Percentiles rank a stretch among this genome's conserved stretches.
phyloP scores from a whole-genome alignment of 2,797 vertebrate species.

The Xenopus petersii region DNA sequence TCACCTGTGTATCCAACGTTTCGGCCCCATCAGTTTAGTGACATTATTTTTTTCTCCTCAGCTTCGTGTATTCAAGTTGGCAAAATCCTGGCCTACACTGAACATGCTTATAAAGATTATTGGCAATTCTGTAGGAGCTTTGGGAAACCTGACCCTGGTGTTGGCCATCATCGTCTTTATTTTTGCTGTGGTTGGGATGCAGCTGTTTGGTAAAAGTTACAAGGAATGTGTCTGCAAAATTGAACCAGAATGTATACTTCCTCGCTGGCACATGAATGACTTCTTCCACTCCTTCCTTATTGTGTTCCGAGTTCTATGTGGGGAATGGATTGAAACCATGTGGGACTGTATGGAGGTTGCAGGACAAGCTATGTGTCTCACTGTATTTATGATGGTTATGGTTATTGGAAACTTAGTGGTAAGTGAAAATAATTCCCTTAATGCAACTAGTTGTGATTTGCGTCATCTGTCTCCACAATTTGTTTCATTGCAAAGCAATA shows the following conservation, averaged over 20 bases:
- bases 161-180: slow-evolving; percentile 96
- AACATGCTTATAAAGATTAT: slow-evolving; percentile 97
- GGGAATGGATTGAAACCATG: slow-evolving; percentile 99
- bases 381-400: slow-evolving; percentile 96
- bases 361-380: slow-evolving; percentile 81
- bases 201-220: slow-evolving; percentile 90
- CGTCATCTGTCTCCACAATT: no score
- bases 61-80: slow-evolving; percentile 95
- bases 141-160: slow-evolving; percentile 92
- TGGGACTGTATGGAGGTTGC: slow-evolving; percentile 97
- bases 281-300: slow-evolving; percentile 96
- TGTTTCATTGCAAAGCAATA: no score
- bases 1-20: no score
- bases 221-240: slow-evolving; percentile 81
- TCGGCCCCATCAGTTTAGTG: not conserved
- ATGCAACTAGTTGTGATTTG: no score
- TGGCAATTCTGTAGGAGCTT: slow-evolving; percentile 89
- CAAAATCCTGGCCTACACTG: slow-evolving; percentile 95
- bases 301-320: slow-evolving; percentile 92
- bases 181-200: slow-evolving; percentile 96
- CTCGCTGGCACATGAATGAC: slow-evolving; percentile 93
- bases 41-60: slow-evolving; percentile 54
- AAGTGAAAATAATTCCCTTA: slow-evolving; percentile 53
- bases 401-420: slow-evolving; percentile 98
- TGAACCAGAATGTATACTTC: slow-evolving; percentile 65